A percentile compares a stretch with the other conserved stretches of the same genome.
Conservation (phyloP, 2,888 invertebrate species). For the Gandaritis pyraliata region DNA sequence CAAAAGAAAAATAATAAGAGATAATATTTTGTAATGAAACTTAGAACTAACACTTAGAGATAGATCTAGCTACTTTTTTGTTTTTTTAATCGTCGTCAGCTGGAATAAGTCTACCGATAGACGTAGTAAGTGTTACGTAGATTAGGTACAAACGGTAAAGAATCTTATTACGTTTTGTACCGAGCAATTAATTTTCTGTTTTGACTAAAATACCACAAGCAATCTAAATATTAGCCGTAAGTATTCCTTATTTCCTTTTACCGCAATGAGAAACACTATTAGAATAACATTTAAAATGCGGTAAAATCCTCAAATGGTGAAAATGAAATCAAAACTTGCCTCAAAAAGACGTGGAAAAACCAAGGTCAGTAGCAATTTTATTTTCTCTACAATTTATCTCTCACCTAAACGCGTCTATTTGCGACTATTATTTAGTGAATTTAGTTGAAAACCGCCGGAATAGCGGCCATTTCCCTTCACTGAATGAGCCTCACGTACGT, state of each 20-base stretch:
- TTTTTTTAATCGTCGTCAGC: too few species aligned
- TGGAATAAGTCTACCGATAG: too few species aligned
- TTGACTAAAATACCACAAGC: too few species aligned
- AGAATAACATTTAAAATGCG: not conserved
- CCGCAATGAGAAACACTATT: not conserved
- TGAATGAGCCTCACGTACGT: constrained; percentile 48
- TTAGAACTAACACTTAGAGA: too few species aligned
- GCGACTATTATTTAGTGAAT: constrained; percentile 44
- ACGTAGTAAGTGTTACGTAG: too few species aligned
- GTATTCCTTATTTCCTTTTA: not conserved
- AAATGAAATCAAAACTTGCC: constrained; percentile 4
- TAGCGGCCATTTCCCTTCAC: constrained; percentile 51
- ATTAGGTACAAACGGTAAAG: too few species aligned
- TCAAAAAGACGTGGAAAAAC: not conserved
- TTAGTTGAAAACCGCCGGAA: constrained; percentile 49
- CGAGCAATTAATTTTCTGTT: too few species aligned
- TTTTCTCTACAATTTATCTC: constrained; percentile 31
- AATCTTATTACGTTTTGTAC: too few species aligned
- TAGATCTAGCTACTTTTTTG: too few species aligned
- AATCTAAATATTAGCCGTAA: too few species aligned
- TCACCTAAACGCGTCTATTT: constrained; percentile 41
- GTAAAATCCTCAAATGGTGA: not conserved
- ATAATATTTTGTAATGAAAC: too few species aligned
- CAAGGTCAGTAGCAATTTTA: constrained; percentile 14
- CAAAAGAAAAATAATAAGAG: too few species aligned